Base-by-base conservation (phyloP, 30 jellyfish, hydroid and myxozoan genomes). In the Mastigias papua region DNA sequence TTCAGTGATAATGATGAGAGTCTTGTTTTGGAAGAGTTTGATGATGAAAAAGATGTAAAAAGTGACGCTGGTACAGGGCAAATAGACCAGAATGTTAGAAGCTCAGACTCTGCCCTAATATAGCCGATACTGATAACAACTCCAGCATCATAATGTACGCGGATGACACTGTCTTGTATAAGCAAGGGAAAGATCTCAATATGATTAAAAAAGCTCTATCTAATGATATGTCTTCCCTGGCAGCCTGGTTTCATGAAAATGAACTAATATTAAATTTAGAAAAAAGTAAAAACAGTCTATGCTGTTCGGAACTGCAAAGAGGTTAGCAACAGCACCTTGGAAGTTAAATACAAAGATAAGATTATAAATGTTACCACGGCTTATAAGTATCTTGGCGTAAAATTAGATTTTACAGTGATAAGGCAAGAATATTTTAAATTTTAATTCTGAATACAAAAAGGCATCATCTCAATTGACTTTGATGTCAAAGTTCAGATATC, bases 161-260 rank as follows among this genome's bases (percentile, higher is more conserved):
- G 48, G 86, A 74, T 74, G 72, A 42, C 86, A 34, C 86, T 22
- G 86, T 74, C 30, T 61, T 74, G 86, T 48, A 74, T 27, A 74
- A 48, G 19, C 65, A n/a, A 54, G 82, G 65, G 28, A 71, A 74
- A 62, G 60, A 30, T 74, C 60, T 34, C 28, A 63, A 48, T 74
- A 34, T 63, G 54, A 48, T 74, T 63, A 72, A 74, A 62, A 17
- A 74, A 61, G 71, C 60, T 61, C 86, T 74, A 22, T 34, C 60
- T 74, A 63, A 48, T 26, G 72, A 34, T 35, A 61, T 37, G 28
- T 34, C 60, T 61, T 50, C 63, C 34, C 60, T 46, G 32, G 21
- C 72, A 27, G 63, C 42, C 71, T 74, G 63, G 71, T 74, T 74
- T 48, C 72, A 74, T 34, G 63, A 63, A 51, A 71, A 34, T 58